Conservation (phyloP, 2,797 vertebrate species). For the Triplophysa bombifrons region DNA sequence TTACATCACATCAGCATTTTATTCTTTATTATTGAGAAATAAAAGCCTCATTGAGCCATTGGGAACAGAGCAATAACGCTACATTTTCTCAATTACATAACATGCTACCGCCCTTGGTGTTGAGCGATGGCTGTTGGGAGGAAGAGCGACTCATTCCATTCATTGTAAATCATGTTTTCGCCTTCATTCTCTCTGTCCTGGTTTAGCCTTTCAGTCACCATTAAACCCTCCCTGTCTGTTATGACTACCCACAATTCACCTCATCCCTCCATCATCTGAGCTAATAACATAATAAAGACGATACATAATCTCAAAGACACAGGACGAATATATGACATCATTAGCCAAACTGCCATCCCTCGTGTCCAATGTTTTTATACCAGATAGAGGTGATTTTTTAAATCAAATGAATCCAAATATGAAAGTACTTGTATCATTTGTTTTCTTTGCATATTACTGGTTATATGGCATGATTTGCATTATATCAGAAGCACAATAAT, state of each 20-base stretch:
- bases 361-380: neutral
- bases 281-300: constrained; percentile 36
- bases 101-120: constrained; percentile 36
- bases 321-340: constrained; percentile 14
- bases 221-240: constrained; percentile 53
- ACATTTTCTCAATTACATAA: constrained; percentile 63
- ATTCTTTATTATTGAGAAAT: constrained; percentile 51
- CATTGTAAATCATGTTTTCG: constrained; percentile 57
- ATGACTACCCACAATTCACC: constrained; percentile 51
- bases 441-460: too few species aligned
- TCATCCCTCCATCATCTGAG: constrained; percentile 21
- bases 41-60: constrained; percentile 56
- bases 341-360: constrained; percentile 27
- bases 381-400: neutral
- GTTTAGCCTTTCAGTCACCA: constrained; percentile 54
- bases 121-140: constrained; percentile 64
- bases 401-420: neutral
- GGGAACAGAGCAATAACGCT: constrained; percentile 59
- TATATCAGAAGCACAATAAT: too few species aligned
- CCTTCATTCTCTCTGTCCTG: neutral
- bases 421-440: neutral
- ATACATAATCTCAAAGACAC: constrained; percentile 42
- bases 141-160: constrained; percentile 53
- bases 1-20: constrained; percentile 68
- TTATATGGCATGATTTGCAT: too few species aligned